These are phyloP conservation scores for Drosophila cardini DNA, from an alignment of 1,140 invertebrate genomes.

Conservation along the genomic window DNA sequence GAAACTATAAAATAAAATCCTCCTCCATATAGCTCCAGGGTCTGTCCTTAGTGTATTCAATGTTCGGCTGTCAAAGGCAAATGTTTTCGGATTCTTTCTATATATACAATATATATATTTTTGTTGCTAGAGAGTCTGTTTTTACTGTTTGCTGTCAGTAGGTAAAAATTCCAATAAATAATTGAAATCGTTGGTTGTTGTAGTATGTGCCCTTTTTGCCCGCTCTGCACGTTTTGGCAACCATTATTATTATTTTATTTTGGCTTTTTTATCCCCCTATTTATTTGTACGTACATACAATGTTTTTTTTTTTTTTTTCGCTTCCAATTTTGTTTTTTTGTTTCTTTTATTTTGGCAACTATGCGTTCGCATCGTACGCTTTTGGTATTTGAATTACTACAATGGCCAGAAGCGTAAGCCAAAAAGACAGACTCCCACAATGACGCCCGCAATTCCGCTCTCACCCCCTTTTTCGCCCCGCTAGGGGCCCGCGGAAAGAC, in stretches of 20 bases:
- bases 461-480: not conserved
- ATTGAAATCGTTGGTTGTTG: slow-evolving; percentile 78
- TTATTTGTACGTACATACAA: slow-evolving; percentile 7
- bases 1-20: too few relatives aligned
- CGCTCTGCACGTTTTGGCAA: slow-evolving; percentile 49
- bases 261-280: slow-evolving; percentile 14
- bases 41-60: slow-evolving; percentile 10
- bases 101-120: slow-evolving; percentile 15
- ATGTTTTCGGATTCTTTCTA: not conserved
- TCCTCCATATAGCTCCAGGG: too few relatives aligned
- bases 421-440: not conserved
- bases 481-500: not conserved
- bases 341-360: slow-evolving; percentile 52
- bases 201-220: slow-evolving; percentile 31
- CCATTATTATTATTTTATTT: slow-evolving; percentile 54
- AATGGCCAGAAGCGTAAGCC: slow-evolving; percentile 8
- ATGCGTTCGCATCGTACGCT: slow-evolving; percentile 46
- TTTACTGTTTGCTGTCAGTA: slow-evolving; percentile 79
- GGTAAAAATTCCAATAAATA: slow-evolving; percentile 83
- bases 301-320: slow-evolving; percentile 21
- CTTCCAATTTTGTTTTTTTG: slow-evolving; percentile 35
- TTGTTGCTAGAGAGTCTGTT: slow-evolving; percentile 61
- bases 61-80: not conserved
- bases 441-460: not conserved
- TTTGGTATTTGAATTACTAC: slow-evolving; percentile 66